A percentile compares a stretch with the other conserved stretches of the same genome.
Conservation (phyloP, 2,113 vertebrate species). For the Phrynocephalus versicolor region DNA sequence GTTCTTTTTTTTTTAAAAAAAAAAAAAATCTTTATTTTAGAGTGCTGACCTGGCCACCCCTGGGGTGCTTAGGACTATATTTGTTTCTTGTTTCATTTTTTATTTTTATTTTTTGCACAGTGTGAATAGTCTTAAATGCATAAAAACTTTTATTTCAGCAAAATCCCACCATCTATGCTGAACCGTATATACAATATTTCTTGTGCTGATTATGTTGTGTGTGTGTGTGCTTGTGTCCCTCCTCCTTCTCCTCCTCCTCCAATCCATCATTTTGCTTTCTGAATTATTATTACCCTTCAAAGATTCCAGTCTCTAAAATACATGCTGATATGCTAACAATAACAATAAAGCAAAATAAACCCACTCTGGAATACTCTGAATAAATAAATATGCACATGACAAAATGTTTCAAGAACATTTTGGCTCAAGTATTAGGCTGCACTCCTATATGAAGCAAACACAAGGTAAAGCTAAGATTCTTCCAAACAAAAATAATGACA, state of each 20-base stretch:
- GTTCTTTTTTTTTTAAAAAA: too few species aligned
- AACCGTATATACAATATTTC: slow-evolving; percentile 37
- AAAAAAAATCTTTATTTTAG: too few species aligned
- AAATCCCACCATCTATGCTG: slow-evolving; percentile 13
- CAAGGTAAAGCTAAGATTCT: not conserved
- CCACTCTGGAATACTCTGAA: not conserved
- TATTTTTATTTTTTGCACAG: not conserved
- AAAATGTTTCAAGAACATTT: not conserved
- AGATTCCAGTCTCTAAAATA: not conserved
- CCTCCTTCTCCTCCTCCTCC: not conserved
- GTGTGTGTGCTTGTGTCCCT: too few species aligned
- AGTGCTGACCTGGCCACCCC: too few species aligned
- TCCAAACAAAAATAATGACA: too few species aligned
- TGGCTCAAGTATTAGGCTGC: not conserved
- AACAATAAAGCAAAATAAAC: not conserved
- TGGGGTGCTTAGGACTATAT: not conserved
- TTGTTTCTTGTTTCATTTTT: not conserved
- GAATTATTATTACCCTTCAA: slow-evolving; percentile 9
- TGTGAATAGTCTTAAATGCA: not conserved
- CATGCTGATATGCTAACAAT: not conserved
- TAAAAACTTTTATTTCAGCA: slow-evolving; percentile 47
- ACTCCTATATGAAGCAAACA: not conserved
- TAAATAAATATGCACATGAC: not conserved
- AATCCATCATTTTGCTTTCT: slow-evolving; percentile 32
- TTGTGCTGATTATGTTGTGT: not conserved